Base-by-base conservation (phyloP, 2,113 vertebrate genomes). In the Bucco capensis region DNA sequence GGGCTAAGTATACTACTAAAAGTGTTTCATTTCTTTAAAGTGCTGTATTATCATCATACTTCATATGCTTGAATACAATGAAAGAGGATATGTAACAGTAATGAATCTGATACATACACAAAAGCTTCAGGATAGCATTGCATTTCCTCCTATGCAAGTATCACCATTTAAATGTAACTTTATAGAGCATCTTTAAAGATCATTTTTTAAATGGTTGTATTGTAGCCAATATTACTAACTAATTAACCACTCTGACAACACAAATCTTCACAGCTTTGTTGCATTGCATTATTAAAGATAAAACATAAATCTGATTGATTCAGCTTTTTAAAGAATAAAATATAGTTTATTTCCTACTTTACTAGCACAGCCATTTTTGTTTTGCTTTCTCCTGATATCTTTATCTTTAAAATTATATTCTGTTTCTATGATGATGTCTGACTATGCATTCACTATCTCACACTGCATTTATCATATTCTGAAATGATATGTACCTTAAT, bases 161-260 rank as follows among this genome's bases (percentile, higher is more conserved):
- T 81, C 84, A 75, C 38, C 38, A 33, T 93, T 95, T 95, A 96
- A 96, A 73, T 93, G 97, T 97, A 83, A 96, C 95, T 97, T 95
- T 73, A 91, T 56, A 87, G 56, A 93, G 47, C 66, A 92, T 93
- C 77, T 96, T 94, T 95, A 92, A 97, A 96, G 96, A 95, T 93
- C 97, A 87, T 94, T 96, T 94, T 94, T 89, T 33, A 92, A 95
- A 95, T 21, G 30, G 44, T 44, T 83, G 62, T 79, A 78, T 88
- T 91, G 76, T 53, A 93, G 74, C 42, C 60, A 92, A 46, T 62
- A 57, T 86, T 95, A 94, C 76, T 84, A 73, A 94, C 37, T 79
- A 80, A 76, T 93, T 96, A 96, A 94, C 69, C 75, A 88, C 78
- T 92, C 33, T 37, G 44, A 83, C 61, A 92, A 73, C 57, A 92